Evolutionary conservation across 2,797 vertebrate genomes (phyloP), one percentile per base, ranked within the genome.

Genomic region (Notoglanidium macrostoma): DNA sequence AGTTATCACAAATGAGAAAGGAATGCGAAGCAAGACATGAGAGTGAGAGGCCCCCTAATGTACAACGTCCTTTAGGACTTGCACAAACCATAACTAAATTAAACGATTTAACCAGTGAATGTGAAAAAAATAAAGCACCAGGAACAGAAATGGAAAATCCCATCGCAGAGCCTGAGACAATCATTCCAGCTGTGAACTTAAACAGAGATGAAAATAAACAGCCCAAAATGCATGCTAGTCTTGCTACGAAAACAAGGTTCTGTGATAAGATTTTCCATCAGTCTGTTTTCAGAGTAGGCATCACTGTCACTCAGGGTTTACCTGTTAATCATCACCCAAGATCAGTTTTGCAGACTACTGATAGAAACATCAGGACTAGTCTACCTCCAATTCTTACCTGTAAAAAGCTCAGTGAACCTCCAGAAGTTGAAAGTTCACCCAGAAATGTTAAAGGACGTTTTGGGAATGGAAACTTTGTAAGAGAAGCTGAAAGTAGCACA

Each of bases 251-350:
- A 79, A 11, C 40, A 11, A 59, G 32, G 55, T 81, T 87, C 44
- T 57, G 78, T 26, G 79, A 89, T 84, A 49, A 79, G 6, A 57
- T 88, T 88, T 88, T 88, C 67, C 88, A 89, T 55, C 85, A 90
- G 83, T 63, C 79, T 82, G 6, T 44, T 79, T 86, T 84, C 44
- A 68, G 59, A 68, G 29, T 51, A 57, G 84, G 26, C 51, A 77
- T 63, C 46, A 29, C 44, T 5, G 1, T 61, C 21, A 29, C 19
- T 55, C 26, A 2, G 9, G n/a, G 12, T 65, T 82, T 54, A 54
- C 32, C 65, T 46, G 57, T 68, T 72, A 44, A 61, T 82, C 84
- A 78, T 49, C 54, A 72, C 55, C 35, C 51, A 59, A 68, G n/a
- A 21, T 57, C 78, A 46, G 55, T 46, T 78, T 51, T 63, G 10